Conservation (phyloP, 2,113 vertebrate species). For the Synchiropus splendidus region DNA sequence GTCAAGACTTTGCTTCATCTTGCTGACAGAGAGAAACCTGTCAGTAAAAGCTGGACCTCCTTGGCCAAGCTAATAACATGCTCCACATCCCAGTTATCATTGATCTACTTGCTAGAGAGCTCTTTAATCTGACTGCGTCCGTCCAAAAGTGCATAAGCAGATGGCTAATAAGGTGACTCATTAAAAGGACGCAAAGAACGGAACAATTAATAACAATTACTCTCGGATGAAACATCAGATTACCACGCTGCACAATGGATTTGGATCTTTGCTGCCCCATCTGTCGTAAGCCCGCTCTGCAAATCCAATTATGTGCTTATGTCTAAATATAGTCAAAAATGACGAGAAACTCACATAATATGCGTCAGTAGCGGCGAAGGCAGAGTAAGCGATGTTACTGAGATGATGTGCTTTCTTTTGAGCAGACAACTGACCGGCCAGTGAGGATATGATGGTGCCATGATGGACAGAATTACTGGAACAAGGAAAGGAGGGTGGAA, state of each 20-base stretch:
- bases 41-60: no score
- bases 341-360: constrained; percentile 33
- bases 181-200: constrained; percentile 9
- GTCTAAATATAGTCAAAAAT: constrained; percentile 67
- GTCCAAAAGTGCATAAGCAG: neutral
- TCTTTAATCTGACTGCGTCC: no score
- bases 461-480: constrained; percentile 8
- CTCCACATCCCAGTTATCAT: no score
- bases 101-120: no score
- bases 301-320: constrained; percentile 81
- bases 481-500: constrained; percentile 31
- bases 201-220: constrained; percentile 14
- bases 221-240: constrained; percentile 45
- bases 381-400: constrained; percentile 33
- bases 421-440: constrained; percentile 9
- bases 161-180: neutral
- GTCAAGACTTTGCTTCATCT: no score
- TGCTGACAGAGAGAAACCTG: no score
- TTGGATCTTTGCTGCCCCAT: constrained; percentile 51
- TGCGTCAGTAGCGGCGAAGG: constrained; percentile 23
- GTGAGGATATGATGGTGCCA: constrained; percentile 22
- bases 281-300: constrained; percentile 51
- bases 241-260: constrained; percentile 39
- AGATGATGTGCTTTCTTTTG: constrained; percentile 24
- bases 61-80: no score